phyloP scores from a whole-genome alignment of 2,113 vertebrate genomes.

The Opisthocomus hoazin region DNA sequence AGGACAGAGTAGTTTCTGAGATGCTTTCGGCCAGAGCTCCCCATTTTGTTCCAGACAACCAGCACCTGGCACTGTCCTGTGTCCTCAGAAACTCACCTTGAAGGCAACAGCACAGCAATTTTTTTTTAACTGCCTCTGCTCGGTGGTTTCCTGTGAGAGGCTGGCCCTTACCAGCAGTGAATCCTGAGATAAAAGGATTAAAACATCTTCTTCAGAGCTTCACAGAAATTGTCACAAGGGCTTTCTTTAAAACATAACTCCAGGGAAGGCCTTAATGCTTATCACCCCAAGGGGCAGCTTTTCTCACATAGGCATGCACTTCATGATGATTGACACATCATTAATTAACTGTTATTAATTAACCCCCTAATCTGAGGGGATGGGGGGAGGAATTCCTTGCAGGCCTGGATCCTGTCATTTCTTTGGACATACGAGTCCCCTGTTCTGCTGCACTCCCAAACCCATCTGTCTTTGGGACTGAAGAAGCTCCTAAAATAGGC shows the following conservation, averaged over 20 bases:
- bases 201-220: neutral
- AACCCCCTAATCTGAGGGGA: constrained; percentile 21
- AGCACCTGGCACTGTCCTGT: neutral
- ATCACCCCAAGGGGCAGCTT: neutral
- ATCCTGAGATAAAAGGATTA: constrained; percentile 25
- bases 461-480: neutral
- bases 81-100: neutral
- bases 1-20: neutral
- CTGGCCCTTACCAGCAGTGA: neutral
- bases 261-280: neutral
- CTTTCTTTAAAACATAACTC: neutral
- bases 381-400: neutral
- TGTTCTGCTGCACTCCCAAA: neutral
- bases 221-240: neutral
- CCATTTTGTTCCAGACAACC: neutral
- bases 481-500: neutral
- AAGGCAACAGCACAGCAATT: neutral
- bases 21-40: neutral
- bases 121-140: neutral
- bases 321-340: neutral
- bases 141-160: neutral
- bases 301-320: neutral
- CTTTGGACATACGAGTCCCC: neutral
- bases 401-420: neutral
- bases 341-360: constrained; percentile 51